Evolutionary conservation across 2,113 vertebrate species (phyloP), one percentile per base, ranked within the genome.

Genomic region (Caloenas nicobarica): DNA sequence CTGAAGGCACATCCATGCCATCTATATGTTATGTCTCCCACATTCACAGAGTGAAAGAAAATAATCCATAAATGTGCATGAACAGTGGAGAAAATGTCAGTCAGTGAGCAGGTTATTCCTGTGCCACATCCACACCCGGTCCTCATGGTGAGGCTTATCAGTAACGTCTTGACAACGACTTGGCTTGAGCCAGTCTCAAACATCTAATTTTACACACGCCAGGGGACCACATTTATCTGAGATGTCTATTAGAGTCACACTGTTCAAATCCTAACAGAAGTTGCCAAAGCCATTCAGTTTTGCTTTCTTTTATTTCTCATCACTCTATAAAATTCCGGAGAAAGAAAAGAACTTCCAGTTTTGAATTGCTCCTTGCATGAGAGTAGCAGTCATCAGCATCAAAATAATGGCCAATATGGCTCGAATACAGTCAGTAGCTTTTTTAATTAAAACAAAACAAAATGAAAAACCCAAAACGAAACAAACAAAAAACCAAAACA

Each of bases 121-220:
- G 4, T 7, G 33, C 12, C 53, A 71, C 25, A 23, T 26, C 21
- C 16, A 23, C 24, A 76, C n/a, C 10, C 24, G 61, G 29, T 7
- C 16, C 10, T 50, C 42, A 13, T 0, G 0, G 28, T 19, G 13
- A 56, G 22, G 26, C 23, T 6, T 42, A 4, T 33, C 28, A 64
- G 23, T 29, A 65, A 17, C 4, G 9, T 31, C 33, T 40, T 48
- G 7, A 48, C 16, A 23, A 11, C 46, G 68, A 16, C 18, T 24
- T 71, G 19, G 31, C 58, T 71, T 68, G 1, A 85, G 50, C 16
- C 22, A 33, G 7, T 29, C 19, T 71, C 57, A 80, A 38, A 71
- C 21, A 51, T 18, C 10, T 40, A 18, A 65, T 71, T 83, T 80
- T 34, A 36, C 2, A 2, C 26, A 42, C 46, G 56, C 29, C 62